phyloP scores from a whole-genome alignment of 2,888 invertebrate genomes.

The Eupsilia transversa region DNA sequence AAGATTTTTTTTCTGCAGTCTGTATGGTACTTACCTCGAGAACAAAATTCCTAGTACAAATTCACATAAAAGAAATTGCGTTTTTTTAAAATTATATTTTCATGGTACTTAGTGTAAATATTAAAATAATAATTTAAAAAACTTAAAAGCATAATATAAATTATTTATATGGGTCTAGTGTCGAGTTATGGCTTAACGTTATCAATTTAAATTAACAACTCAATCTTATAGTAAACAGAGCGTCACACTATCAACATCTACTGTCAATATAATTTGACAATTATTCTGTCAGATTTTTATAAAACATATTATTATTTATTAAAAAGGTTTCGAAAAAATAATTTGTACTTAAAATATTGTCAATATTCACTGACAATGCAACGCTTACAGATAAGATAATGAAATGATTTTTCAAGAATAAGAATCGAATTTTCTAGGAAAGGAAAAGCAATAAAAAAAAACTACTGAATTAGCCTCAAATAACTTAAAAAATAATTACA shows the following conservation, averaged over 20 bases:
- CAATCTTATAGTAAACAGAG: conserved; percentile 26
- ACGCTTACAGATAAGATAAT: conserved; percentile 12
- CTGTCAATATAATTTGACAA: conserved; percentile 33
- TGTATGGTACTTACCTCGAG: background rate
- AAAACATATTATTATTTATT: background rate
- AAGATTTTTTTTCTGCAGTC: background rate
- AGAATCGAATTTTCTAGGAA: conserved; percentile 4
- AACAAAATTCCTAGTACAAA: background rate
- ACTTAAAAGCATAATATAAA: background rate
- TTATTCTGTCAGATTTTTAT: conserved; percentile 4
- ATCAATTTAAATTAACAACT: conserved; percentile 32
- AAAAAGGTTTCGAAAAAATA: conserved; percentile 1
- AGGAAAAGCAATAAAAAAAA: conserved; percentile 1
- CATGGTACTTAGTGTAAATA: background rate
- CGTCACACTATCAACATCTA: conserved; percentile 41
- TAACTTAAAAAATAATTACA: conserved; percentile 57
- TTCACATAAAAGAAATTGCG: background rate
- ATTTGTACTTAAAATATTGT: conserved; percentile 30
- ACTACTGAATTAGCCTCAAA: conserved; percentile 59
- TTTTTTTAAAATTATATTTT: background rate
- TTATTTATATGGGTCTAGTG: conserved; percentile 16
- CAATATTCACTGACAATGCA: conserved; percentile 37
- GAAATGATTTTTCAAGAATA: conserved; percentile 31
- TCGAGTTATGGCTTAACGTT: conserved; percentile 44
- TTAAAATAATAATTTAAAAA: background rate